Percentiles rank a stretch among this genome's conserved stretches.
Evolutionary conservation across 2,888 invertebrate genomes (phyloP).

Genomic region (Ophraella communa): DNA sequence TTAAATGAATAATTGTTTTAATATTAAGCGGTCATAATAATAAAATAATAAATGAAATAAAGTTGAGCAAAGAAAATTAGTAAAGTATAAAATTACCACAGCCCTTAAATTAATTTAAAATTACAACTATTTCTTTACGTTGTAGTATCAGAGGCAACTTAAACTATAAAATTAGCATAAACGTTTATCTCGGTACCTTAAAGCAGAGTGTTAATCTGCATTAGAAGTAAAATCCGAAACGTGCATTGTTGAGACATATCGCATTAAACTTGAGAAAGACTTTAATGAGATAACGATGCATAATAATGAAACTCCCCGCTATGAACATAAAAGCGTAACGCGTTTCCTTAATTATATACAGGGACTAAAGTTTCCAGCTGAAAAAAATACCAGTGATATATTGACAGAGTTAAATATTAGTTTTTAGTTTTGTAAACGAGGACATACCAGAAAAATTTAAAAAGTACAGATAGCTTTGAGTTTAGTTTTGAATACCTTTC

Average conservation of each 20-base stretch:
- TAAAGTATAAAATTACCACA: constrained; percentile 18
- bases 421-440: too few species aligned
- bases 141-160: constrained; percentile 15
- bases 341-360: constrained; percentile 14
- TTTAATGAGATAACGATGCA: constrained; percentile 19
- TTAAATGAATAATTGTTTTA: too few species aligned
- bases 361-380: background rate
- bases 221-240: constrained; percentile 30
- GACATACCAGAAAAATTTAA: too few species aligned
- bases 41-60: too few species aligned
- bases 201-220: constrained; percentile 32
- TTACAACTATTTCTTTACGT: constrained; percentile 17
- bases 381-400: too few species aligned
- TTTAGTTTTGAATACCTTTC: too few species aligned
- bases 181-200: constrained; percentile 30
- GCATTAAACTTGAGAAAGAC: constrained; percentile 15
- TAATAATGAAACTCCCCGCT: constrained; percentile 18
- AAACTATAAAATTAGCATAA: constrained; percentile 31
- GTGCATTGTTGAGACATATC: constrained; percentile 26
- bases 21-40: too few species aligned
- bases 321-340: constrained; percentile 14
- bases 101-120: constrained; percentile 11
- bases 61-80: too few species aligned
- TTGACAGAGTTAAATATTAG: too few species aligned
- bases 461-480: too few species aligned